These are phyloP conservation scores for Melinaea menophilus DNA, from an alignment of 2,888 invertebrate genomes.

Conservation along the genomic window DNA sequence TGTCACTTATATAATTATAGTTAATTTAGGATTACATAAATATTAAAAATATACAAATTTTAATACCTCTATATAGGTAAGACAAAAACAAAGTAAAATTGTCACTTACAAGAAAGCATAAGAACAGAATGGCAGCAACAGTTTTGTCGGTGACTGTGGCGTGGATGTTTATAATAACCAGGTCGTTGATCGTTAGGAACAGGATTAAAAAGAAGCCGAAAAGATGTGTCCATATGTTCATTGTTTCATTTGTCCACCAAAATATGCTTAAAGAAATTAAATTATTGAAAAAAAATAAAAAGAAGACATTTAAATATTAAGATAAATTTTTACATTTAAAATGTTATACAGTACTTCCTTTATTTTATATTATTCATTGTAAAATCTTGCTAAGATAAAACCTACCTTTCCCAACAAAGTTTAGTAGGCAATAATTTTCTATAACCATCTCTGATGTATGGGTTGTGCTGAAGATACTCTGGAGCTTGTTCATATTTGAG, in stretches of 20 bases:
- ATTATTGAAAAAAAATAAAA: neutral
- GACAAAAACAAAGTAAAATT: constrained; percentile 10
- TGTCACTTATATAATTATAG: too few relatives aligned
- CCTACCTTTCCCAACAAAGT: constrained; percentile 91
- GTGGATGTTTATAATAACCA: constrained; percentile 86
- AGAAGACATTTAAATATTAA: neutral
- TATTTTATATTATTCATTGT: constrained; percentile 1
- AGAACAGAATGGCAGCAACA: constrained; percentile 87
- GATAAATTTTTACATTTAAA: too few relatives aligned
- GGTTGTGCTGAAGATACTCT: constrained; percentile 90
- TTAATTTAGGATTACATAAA: too few relatives aligned
- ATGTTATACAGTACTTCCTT: too few relatives aligned
- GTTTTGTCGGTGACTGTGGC: constrained; percentile 90
- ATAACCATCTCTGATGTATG: constrained; percentile 90
- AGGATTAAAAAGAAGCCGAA: constrained; percentile 91
- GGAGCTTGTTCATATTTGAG: constrained; percentile 83
- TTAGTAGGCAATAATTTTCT: constrained; percentile 88
- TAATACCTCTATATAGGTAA: too few relatives aligned
- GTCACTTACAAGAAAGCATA: constrained; percentile 89
- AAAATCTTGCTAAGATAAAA: constrained; percentile 16
- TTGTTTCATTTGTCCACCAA: constrained; percentile 98
- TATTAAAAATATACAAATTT: too few relatives aligned
- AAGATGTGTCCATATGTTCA: constrained; percentile 98
- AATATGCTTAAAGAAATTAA: constrained; percentile 82
- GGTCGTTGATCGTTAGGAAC: constrained; percentile 89